A percentile compares a stretch with the other conserved stretches of the same genome.
Evolutionary conservation across 2,888 invertebrate species (phyloP).

Genomic region (Ypsolopha sequella): DNA sequence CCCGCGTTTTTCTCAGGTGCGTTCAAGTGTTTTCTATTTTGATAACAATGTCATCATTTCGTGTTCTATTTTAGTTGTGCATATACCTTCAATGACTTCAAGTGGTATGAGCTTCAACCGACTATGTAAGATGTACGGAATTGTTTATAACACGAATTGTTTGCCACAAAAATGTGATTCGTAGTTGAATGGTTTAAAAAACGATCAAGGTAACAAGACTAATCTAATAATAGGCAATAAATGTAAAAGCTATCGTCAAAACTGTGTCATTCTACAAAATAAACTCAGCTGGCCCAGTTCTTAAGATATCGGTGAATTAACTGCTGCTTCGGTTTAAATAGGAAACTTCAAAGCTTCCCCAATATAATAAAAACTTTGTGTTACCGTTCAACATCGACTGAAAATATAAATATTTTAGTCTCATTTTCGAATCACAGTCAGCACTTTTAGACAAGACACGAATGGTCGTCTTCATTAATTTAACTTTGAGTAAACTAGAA

Average conservation of each 20-base stretch:
- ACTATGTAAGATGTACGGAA: no score
- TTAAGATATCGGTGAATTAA: constrained; percentile 36
- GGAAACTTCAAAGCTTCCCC: constrained; percentile 34
- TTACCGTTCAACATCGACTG: not conserved
- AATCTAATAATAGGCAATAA: constrained; percentile 1
- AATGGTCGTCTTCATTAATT: no score
- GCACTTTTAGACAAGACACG: not conserved
- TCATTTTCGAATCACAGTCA: not conserved
- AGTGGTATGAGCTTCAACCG: no score
- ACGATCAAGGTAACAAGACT: not conserved
- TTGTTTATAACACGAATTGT: no score
- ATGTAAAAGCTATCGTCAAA: constrained; percentile 7
- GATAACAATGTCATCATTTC: not conserved
- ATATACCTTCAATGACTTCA: no score
- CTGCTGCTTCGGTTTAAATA: constrained; percentile 10
- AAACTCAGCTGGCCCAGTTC: constrained; percentile 42
- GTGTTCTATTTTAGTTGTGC: not conserved
- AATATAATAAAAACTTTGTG: not conserved
- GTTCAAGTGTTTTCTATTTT: constrained; percentile 30
- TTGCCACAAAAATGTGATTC: no score
- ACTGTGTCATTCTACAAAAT: constrained; percentile 44
- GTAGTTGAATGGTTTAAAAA: not conserved
- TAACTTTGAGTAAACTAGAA: no score
- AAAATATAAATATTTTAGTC: not conserved
- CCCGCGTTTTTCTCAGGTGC: constrained; percentile 60